Percentiles rank a stretch among this genome's conserved stretches.
Conservation (phyloP, 2,113 vertebrate species). For the Vidua chalybeata region DNA sequence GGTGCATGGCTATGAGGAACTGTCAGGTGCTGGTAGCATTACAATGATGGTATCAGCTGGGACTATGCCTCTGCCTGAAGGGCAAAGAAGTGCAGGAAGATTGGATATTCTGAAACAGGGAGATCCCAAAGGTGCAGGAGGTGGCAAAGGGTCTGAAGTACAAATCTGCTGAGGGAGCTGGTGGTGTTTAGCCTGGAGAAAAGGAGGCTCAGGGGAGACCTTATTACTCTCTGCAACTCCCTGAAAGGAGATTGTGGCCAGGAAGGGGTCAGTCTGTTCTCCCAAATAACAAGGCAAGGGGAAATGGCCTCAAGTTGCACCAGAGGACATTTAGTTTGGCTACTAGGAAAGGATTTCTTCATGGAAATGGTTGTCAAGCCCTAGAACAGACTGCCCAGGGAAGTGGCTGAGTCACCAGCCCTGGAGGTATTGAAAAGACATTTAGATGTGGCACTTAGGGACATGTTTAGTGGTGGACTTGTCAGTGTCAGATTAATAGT, state of each 20-base stretch:
- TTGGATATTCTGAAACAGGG: neutral
- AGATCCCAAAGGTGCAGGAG: neutral
- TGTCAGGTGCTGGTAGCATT: neutral
- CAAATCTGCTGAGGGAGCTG: neutral
- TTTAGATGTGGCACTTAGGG: neutral
- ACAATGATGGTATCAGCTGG: neutral
- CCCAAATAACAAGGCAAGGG: neutral
- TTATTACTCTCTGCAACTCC: neutral
- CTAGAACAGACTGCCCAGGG: neutral
- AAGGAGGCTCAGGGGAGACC: neutral
- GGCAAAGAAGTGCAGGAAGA: neutral
- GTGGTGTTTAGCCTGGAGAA: neutral
- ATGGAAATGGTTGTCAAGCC: neutral
- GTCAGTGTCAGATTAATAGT: neutral
- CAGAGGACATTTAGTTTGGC: neutral
- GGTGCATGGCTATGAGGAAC: neutral
- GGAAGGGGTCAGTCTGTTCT: neutral
- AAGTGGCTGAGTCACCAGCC: neutral
- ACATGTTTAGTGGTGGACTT: neutral
- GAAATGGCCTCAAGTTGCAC: neutral
- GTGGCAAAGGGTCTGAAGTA: neutral
- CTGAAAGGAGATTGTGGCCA: neutral
- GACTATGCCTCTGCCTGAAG: neutral
- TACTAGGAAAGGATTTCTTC: neutral
- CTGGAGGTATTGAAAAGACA: neutral